These are phyloP conservation scores for Pseudomyrmex sp. DNA, from an alignment of 1,140 invertebrate species.

Conservation along the genomic window DNA sequence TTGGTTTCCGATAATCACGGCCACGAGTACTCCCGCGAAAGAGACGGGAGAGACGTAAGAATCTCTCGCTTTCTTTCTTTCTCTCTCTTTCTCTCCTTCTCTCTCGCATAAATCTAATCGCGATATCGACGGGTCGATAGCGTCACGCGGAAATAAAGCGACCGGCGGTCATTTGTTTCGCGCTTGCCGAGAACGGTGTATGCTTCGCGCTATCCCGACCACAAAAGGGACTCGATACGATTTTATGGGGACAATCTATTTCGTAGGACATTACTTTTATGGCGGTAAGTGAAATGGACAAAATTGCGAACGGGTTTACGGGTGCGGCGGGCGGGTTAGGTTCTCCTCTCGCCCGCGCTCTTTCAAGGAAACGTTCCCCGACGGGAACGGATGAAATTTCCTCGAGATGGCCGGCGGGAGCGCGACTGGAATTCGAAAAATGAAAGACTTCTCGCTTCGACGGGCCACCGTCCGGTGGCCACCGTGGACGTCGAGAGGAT, in stretches of 20 bases:
- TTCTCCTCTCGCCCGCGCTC: conserved; percentile 1
- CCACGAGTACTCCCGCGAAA: background rate
- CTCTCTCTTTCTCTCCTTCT: background rate
- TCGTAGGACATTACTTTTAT: conserved; percentile 57
- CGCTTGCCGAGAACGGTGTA: conserved; percentile 41
- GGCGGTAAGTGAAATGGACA: conserved; percentile 54
- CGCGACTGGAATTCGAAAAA: conserved; percentile 64
- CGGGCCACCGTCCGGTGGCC: background rate
- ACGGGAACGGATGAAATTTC: conserved; percentile 57
- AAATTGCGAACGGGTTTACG: conserved; percentile 65
- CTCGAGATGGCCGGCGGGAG: conserved; percentile 42
- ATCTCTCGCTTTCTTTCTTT: too few species aligned
- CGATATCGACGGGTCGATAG: conserved; percentile 49
- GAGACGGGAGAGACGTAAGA: background rate
- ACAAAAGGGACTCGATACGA: conserved; percentile 60
- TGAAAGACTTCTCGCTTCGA: conserved; percentile 62
- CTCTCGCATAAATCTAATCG: conserved; percentile 49
- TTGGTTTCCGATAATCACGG: conserved; percentile 44
- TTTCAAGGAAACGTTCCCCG: conserved; percentile 40
- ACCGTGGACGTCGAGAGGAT: background rate
- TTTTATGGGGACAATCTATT: conserved; percentile 61
- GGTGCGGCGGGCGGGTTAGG: conserved; percentile 1
- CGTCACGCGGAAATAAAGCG: conserved; percentile 43
- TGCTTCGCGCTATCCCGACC: conserved; percentile 37
- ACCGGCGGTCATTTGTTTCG: conserved; percentile 51